Conservation (phyloP, 2,113 vertebrate genomes). For the Chaetodon auriga region DNA sequence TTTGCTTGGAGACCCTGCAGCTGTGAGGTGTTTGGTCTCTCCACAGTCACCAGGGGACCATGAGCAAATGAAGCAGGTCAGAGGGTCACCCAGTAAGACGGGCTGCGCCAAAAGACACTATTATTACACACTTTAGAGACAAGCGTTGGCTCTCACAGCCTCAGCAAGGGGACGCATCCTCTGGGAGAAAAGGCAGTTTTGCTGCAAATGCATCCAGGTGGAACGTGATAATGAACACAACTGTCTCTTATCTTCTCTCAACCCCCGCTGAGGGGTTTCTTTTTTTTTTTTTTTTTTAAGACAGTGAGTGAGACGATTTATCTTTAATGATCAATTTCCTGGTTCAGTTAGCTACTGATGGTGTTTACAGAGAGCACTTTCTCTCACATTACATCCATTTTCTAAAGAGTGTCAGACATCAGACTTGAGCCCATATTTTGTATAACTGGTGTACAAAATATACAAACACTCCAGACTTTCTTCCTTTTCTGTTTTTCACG, state of each 20-base stretch:
- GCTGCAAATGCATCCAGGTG: constrained; percentile 50
- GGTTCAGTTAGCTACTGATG: constrained; percentile 48
- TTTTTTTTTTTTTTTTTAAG: constrained; percentile 11
- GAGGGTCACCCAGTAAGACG: constrained; percentile 57
- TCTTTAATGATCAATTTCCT: constrained; percentile 66
- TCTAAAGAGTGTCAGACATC: constrained; percentile 16
- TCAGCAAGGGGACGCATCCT: constrained; percentile 9
- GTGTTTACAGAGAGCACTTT: constrained; percentile 48
- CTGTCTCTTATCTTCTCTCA: constrained; percentile 40
- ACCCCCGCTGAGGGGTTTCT: constrained; percentile 11
- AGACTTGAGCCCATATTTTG: background rate
- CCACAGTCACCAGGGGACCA: constrained; percentile 26
- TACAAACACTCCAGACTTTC: background rate
- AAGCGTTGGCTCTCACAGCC: constrained; percentile 23
- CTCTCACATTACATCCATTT: constrained; percentile 23
- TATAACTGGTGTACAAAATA: background rate
- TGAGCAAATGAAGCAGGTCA: constrained; percentile 67
- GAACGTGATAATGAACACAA: constrained; percentile 65
- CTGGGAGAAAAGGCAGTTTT: constrained; percentile 40
- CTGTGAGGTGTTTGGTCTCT: constrained; percentile 42
- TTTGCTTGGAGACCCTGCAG: constrained; percentile 67
- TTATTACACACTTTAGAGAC: constrained; percentile 64
- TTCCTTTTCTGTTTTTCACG: background rate
- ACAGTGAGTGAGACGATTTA: constrained; percentile 37
- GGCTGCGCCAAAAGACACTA: constrained; percentile 42